These are phyloP conservation scores for Busseola fusca DNA, from an alignment of 2,888 invertebrate species.

Conservation along the genomic window DNA sequence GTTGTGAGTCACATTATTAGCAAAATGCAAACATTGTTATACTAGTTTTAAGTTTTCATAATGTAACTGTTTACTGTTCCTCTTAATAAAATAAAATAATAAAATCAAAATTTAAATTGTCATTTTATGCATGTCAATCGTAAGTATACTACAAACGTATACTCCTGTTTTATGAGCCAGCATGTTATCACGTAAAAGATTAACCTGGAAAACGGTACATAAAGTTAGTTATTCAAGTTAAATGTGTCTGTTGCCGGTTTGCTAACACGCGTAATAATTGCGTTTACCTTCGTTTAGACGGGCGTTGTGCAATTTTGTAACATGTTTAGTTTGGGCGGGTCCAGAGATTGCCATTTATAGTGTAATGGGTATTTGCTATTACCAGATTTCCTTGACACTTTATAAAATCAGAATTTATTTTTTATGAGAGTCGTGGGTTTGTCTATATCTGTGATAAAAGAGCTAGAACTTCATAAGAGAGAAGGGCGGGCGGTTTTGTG, in stretches of 20 bases:
- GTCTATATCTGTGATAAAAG: not conserved
- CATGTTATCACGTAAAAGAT: conserved; percentile 40
- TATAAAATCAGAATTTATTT: not conserved
- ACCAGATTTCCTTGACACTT: conserved; percentile 27
- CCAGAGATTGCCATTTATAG: conserved; percentile 16
- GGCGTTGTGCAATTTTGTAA: conserved; percentile 43
- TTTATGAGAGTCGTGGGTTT: not conserved
- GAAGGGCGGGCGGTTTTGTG: too few relatives aligned
- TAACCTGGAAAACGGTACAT: conserved; percentile 26
- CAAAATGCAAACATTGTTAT: too few relatives aligned
- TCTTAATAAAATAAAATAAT: too few relatives aligned
- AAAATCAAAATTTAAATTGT: too few relatives aligned
- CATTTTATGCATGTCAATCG: too few relatives aligned
- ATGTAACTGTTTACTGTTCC: too few relatives aligned
- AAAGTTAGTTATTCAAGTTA: conserved; percentile 40
- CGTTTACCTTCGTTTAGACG: conserved; percentile 29
- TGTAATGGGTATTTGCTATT: conserved; percentile 11
- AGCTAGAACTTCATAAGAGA: not conserved
- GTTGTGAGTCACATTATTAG: too few relatives aligned
- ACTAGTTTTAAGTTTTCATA: too few relatives aligned
- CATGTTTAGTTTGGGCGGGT: conserved; percentile 35
- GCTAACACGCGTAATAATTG: conserved; percentile 42
- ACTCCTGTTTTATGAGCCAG: conserved; percentile 1
- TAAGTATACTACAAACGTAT: not conserved
- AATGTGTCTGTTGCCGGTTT: conserved; percentile 41